A percentile compares a stretch with the other conserved stretches of the same genome.
Evolutionary conservation across 1,140 invertebrate genomes (phyloP).

Genomic region (Sarcophaga bullata): DNA sequence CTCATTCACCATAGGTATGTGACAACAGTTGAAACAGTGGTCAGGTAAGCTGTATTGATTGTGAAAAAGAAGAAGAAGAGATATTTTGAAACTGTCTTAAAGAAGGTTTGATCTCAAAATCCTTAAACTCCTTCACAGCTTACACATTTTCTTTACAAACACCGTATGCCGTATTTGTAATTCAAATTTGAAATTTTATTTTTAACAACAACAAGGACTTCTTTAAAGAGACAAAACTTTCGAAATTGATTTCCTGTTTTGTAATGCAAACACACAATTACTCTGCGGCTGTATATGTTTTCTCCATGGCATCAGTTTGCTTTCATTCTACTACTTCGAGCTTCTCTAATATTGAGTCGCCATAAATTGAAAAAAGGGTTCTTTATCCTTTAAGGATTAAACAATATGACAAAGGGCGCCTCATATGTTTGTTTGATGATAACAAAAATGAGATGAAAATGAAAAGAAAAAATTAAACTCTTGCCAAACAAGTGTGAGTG

Average conservation of each 20-base stretch:
- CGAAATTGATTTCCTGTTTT: constrained; percentile 30
- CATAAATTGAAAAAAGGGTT: background rate
- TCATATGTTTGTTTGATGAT: background rate
- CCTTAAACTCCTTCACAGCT: too few relatives aligned
- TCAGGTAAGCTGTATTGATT: too few relatives aligned
- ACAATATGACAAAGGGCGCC: background rate
- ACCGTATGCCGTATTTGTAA: too few relatives aligned
- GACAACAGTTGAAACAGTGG: too few relatives aligned
- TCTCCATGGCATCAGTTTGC: background rate
- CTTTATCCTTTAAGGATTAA: constrained; percentile 32
- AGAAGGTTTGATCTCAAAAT: too few relatives aligned
- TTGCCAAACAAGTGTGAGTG: background rate
- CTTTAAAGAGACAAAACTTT: constrained; percentile 1
- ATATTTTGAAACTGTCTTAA: too few relatives aligned
- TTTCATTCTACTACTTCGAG: background rate
- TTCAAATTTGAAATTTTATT: too few relatives aligned
- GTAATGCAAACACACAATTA: constrained; percentile 33
- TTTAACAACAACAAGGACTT: too few relatives aligned
- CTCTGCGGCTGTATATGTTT: constrained; percentile 15
- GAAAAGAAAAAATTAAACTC: background rate
- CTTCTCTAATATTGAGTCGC: background rate
- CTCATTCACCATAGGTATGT: background rate
- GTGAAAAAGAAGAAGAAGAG: too few relatives aligned
- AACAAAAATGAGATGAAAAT: background rate
- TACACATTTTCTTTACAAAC: too few relatives aligned